phyloP scores from a whole-genome alignment of 1,140 invertebrate genomes.

The Drosophila ficusphila region DNA sequence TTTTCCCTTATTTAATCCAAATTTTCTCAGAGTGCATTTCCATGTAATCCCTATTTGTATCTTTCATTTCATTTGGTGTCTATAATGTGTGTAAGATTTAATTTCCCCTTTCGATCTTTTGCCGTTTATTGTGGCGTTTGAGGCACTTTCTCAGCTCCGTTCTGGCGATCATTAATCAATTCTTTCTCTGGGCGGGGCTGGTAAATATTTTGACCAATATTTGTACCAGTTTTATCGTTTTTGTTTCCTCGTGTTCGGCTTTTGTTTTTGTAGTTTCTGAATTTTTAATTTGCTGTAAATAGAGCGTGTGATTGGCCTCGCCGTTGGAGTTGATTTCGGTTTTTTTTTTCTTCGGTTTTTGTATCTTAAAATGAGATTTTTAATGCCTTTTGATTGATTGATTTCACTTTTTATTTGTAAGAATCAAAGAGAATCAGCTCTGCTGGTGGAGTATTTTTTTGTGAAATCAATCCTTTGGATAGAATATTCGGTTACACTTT shows the following conservation, averaged over 20 bases:
- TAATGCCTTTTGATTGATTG: conserved; percentile 77
- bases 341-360: conserved; percentile 36
- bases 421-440: conserved; percentile 21
- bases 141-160: conserved; percentile 53
- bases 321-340: conserved; percentile 17
- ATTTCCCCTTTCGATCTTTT: conserved; percentile 29
- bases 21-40: background rate
- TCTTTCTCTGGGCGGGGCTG: conserved; percentile 45
- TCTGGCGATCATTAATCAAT: conserved; percentile 64
- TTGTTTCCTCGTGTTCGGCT: conserved; percentile 58
- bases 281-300: conserved; percentile 77
- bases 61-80: conserved; percentile 23
- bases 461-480: conserved; percentile 19
- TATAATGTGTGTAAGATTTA: conserved; percentile 57
- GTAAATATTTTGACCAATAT: conserved; percentile 82
- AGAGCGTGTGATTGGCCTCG: conserved; percentile 77
- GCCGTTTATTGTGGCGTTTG: conserved; percentile 56
- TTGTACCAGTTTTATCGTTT: conserved; percentile 52
- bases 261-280: conserved; percentile 56
- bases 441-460: conserved; percentile 25
- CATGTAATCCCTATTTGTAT: conserved; percentile 19
- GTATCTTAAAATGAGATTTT: conserved; percentile 29
- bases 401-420: conserved; percentile 39
- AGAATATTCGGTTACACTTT: conserved; percentile 40
- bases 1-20: background rate